Evolutionary conservation across 2,113 vertebrate genomes (phyloP), one percentile per base, ranked within the genome.

Genomic region (Podocnemis expansa): DNA sequence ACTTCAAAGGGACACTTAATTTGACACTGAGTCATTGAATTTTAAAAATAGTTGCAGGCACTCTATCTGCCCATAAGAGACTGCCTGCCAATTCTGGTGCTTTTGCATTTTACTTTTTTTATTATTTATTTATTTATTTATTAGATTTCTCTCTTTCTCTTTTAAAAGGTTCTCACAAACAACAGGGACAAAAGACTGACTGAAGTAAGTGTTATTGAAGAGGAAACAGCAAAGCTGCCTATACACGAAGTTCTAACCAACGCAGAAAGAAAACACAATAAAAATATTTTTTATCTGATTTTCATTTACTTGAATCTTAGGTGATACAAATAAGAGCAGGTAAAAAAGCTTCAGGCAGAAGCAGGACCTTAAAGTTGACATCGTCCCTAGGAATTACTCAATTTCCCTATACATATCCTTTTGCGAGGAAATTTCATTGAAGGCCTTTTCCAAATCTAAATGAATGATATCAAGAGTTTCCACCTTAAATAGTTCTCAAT

Each of bases 201-300:
- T 31, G 70, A 92, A 16, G 11, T 1, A 27, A 47, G 6, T 70
- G 41, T 70, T 70, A 70, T 79, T 7, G 38, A 76, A 60, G 4
- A 54, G 5, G 67, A 90, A 93, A 41, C 0, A 0, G n/a, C 9
- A 24, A 70, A 88, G 43, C 78, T 19, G 14, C 25, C 34, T 52
- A 19, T 9, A 56, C 83, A 73, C 34, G 4, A 89, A 79, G 12
- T 8, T 41, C 49, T 84, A 11, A 41, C 43, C 80, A 80, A 49
- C 0, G 41, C 5, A 41, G 43, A 89, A 16, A 19, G 10, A 3
- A 56, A 76, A 6, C 25, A 17, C 4, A 25, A 27, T 1, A 2
- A 76, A 85, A 76, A 11, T 34, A 0, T 90, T 82, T 41, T 82
- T 76, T 78, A 78, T 51, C 49, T 22, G 6, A 3, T 34, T 6